Evolutionary conservation across 2,113 vertebrate species (phyloP).

Genomic region (Gadus macrocephalus): DNA sequence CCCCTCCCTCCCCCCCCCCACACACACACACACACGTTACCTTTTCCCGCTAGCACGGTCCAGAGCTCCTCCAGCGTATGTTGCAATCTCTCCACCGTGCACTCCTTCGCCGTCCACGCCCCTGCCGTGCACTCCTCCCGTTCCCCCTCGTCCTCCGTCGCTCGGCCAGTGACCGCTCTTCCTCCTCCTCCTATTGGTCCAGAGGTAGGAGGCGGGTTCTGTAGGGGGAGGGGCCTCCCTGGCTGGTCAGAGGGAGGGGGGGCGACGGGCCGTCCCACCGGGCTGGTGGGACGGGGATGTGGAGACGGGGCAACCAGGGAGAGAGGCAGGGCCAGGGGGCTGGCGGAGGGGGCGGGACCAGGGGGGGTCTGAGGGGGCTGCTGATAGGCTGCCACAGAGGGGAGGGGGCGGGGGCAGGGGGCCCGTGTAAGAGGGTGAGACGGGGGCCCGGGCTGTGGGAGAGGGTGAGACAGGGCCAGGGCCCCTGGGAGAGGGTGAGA

Average conservation of each 20-base stretch:
- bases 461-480: background rate
- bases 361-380: too few species aligned
- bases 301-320: too few species aligned
- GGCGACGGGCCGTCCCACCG: too few species aligned
- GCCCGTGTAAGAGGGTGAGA: conserved; percentile 6
- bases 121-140: background rate
- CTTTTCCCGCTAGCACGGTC: conserved; percentile 75
- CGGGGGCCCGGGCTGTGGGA: conserved; percentile 7
- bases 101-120: conserved; percentile 25
- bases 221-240: background rate
- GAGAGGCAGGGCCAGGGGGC: too few species aligned
- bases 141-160: conserved; percentile 40
- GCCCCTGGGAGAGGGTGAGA: background rate
- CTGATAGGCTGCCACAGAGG: too few species aligned
- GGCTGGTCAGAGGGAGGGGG: too few species aligned
- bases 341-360: too few species aligned
- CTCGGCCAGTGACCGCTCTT: conserved; percentile 31
- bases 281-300: too few species aligned
- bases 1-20: too few species aligned
- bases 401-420: too few species aligned
- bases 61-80: conserved; percentile 82
- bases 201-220: background rate
- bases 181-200: background rate
- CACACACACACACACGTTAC: conserved; percentile 58
- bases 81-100: conserved; percentile 68